Conservation (phyloP, 2,113 vertebrate species). For the Calypte anna region DNA sequence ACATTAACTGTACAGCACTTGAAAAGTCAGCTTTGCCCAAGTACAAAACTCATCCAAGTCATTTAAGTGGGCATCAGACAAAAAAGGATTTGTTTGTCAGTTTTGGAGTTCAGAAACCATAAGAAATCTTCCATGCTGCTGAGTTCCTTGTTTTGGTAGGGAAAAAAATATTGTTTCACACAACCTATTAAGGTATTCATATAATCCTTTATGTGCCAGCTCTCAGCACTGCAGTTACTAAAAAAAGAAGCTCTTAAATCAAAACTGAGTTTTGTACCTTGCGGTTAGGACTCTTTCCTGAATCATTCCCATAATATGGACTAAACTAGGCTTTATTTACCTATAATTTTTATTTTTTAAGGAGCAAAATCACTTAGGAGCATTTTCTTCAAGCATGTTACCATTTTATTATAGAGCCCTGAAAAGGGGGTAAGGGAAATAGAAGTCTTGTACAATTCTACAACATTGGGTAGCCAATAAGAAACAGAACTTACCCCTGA, state of each 20-base stretch:
- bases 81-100: neutral
- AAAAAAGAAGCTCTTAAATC: neutral
- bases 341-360: neutral
- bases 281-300: neutral
- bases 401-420: neutral
- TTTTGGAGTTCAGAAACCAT: neutral
- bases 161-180: neutral
- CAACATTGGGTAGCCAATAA: neutral
- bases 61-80: neutral
- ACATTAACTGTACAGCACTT: neutral
- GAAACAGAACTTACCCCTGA: neutral
- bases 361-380: neutral
- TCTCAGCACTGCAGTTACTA: neutral
- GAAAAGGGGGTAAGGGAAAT: neutral
- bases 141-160: neutral
- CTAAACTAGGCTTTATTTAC: neutral
- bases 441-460: neutral
- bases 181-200: neutral
- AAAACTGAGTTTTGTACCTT: neutral
- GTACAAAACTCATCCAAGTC: neutral
- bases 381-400: fast-evolving
- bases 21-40: neutral
- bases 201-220: neutral
- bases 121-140: neutral
- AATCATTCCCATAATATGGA: neutral